These are phyloP conservation scores for Dascillus cervinus DNA, from an alignment of 2,888 invertebrate genomes.

Conservation along the genomic window DNA sequence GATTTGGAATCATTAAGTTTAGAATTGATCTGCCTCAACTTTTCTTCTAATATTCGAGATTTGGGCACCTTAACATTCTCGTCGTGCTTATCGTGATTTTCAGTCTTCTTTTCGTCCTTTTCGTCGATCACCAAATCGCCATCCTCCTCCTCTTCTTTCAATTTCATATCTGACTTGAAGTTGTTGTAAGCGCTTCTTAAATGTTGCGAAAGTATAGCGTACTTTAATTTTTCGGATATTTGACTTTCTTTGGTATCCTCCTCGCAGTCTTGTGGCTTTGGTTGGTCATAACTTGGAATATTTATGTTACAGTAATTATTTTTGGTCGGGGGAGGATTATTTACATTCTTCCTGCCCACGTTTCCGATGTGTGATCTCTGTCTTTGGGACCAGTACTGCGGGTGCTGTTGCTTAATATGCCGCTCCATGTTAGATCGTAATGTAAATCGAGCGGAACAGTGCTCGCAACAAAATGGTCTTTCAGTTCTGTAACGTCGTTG, in stretches of 20 bases:
- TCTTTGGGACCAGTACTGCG: conserved; percentile 78
- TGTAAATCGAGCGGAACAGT: conserved; percentile 85
- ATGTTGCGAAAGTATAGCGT: conserved; percentile 71
- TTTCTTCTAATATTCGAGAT: conserved; percentile 28
- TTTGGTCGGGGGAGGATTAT: conserved; percentile 7
- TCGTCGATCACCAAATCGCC: conserved; percentile 60
- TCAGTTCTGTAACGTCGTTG: conserved; percentile 85
- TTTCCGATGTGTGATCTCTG: conserved; percentile 54
- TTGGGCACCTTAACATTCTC: conserved; percentile 7
- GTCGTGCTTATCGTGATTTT: conserved; percentile 21
- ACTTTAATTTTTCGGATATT: conserved; percentile 63
- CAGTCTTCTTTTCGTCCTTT: conserved; percentile 27
- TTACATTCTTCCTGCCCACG: conserved; percentile 44
- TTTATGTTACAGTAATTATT: conserved; percentile 29
- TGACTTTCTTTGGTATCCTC: conserved; percentile 27
- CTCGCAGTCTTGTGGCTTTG: conserved; percentile 29
- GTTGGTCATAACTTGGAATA: conserved; percentile 33
- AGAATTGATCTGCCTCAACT: conserved; percentile 21
- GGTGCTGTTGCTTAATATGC: conserved; percentile 91
- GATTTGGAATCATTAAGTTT: conserved; percentile 25
- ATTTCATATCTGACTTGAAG: conserved; percentile 35
- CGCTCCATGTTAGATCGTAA: conserved; percentile 91
- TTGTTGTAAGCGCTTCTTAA: conserved; percentile 40
- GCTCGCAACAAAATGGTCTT: conserved; percentile 83
- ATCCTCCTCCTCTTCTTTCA: conserved; percentile 61